Evolutionary conservation across 2,797 vertebrate genomes (phyloP), one percentile per base, ranked within the genome.

Genomic region (Rhabdomys pumilio): DNA sequence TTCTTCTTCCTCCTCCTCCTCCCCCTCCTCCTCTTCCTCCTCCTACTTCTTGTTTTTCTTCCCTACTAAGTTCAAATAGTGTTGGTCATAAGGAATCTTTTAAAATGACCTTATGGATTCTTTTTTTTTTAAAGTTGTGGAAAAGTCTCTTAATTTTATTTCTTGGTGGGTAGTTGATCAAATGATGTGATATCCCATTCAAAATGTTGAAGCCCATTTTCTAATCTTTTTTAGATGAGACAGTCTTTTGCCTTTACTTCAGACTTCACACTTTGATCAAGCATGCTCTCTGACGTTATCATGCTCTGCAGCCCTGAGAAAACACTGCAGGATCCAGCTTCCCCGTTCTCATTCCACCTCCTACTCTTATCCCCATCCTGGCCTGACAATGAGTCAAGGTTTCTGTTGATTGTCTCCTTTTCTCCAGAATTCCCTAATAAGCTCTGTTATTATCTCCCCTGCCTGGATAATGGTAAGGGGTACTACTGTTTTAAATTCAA

Each of bases 71-170:
- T 86, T 47, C 7, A 55, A 69, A 15, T 55, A 53, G 20, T 55
- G 34, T 4, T 26, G 20, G 34, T 55, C 47, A 72, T 55, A 86
- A 53, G 77, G 50, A 1, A 53, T 91, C 22, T 15, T 44, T 63
- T 17, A 34, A 80, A 85, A 50, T 55, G 41, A 80, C 67, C 38
- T 44, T 47, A 67, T 34, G 5, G 4, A 63, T 76, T 15, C 19
- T 22, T 47, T 57, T 63, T 96, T 41, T 57, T 69, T 41, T 59
- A 72, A 85, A 85, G 22, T 91, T 82, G 14, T 13, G 34, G 93
- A 95, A 61, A 53, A 69, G 65, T 41, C 29, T 91, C 72, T 97
- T 72, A 65, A 92, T 19, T 79, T 73, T 26, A 22, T 29, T 29
- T 89, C 53, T 73, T 81, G 63, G 53, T 81, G 7, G 0, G 53